phyloP scores from a whole-genome alignment of 2,113 vertebrate genomes.

The Anser brachyrhynchus region DNA sequence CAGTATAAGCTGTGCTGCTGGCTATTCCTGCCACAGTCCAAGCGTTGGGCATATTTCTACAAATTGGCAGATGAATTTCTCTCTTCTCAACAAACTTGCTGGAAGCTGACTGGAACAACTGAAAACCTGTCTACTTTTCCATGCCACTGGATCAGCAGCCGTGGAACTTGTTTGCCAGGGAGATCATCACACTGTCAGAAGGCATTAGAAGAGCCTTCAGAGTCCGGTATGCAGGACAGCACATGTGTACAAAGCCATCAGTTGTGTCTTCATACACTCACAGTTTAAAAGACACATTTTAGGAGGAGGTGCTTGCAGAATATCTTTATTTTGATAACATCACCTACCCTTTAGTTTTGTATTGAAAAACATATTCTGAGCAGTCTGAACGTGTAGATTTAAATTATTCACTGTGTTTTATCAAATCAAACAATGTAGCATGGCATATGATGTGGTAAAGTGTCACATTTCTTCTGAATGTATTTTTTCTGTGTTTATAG shows the following conservation, averaged over 20 bases:
- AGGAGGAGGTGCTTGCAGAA: not conserved
- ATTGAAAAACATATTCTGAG: rapidly evolving
- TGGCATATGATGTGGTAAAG: not conserved
- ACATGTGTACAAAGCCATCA: rapidly evolving
- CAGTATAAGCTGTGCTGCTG: not conserved
- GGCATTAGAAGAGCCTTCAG: not conserved
- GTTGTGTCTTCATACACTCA: not conserved
- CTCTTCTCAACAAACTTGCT: not conserved
- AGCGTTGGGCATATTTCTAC: rapidly evolving
- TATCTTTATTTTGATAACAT: not conserved
- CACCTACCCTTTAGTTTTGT: not conserved
- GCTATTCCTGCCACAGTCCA: not conserved
- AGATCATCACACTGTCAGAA: not conserved
- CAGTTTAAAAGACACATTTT: not conserved
- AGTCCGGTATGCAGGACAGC: not conserved
- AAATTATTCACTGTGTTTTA: not conserved
- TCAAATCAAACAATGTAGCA: not conserved
- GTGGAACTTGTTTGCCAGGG: not conserved
- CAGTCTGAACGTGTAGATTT: not conserved
- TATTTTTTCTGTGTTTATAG: not conserved
- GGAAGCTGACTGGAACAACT: not conserved
- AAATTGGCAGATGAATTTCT: rapidly evolving
- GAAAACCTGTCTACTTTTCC: not conserved
- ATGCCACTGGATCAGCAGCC: not conserved
- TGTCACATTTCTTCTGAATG: rapidly evolving